Conservation (phyloP, 2,797 vertebrate genomes). For the Mus spretus region DNA sequence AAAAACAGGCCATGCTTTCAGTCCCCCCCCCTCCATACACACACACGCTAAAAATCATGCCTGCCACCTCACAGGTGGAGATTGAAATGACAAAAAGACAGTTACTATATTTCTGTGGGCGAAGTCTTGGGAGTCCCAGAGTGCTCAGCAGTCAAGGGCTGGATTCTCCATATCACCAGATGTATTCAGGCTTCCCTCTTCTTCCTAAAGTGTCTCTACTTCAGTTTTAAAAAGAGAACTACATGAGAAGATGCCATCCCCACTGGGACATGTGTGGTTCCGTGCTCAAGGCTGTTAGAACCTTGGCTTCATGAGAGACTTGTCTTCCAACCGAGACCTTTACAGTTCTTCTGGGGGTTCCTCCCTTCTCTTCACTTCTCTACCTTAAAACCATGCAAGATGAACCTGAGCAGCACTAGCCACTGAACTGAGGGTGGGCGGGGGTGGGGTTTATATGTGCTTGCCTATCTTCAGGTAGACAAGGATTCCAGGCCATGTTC, state of each 20-base stretch:
- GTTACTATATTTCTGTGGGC: not conserved
- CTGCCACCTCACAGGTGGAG: not conserved
- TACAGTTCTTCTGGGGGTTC: not conserved
- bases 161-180: not conserved
- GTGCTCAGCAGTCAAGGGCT: not conserved
- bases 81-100: not conserved
- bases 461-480: not conserved
- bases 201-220: not conserved
- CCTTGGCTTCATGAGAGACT: not conserved
- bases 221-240: not conserved
- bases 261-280: not conserved
- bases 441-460: no score
- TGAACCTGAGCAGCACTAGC: not conserved
- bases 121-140: not conserved
- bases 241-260: no score
- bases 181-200: no score
- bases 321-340: not conserved
- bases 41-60: not conserved
- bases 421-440: not conserved
- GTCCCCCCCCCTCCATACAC: not conserved
- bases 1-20: not conserved
- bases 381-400: no score
- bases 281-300: not conserved
- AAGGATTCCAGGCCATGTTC: not conserved
- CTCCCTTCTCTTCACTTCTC: not conserved